These are phyloP conservation scores for Trachymyrmex cornetzi DNA, from an alignment of 1,140 invertebrate species.

Conservation along the genomic window DNA sequence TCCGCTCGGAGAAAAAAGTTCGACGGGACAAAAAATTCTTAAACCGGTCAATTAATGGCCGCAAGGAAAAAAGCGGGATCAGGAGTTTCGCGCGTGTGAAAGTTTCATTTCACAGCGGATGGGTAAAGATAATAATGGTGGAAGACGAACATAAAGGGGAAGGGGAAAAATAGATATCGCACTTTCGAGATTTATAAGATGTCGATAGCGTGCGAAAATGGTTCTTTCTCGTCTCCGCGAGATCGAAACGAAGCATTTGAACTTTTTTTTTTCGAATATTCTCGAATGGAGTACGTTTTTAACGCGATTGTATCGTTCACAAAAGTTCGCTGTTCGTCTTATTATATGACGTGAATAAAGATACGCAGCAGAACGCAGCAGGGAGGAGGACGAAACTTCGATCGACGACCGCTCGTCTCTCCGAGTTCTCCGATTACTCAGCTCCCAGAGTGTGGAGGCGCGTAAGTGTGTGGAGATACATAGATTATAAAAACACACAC, in stretches of 20 bases:
- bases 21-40: slow-evolving; percentile 2
- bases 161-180: slow-evolving; percentile 2
- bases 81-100: slow-evolving; percentile 64
- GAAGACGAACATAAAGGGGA: neutral
- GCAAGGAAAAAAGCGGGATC: neutral
- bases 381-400: slow-evolving; percentile 49
- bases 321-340: slow-evolving; percentile 32
- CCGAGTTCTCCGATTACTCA: slow-evolving; percentile 68
- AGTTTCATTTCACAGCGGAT: slow-evolving; percentile 78
- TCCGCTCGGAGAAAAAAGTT: slow-evolving; percentile 27
- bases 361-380: slow-evolving; percentile 39
- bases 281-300: neutral
- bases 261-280: slow-evolving; percentile 15
- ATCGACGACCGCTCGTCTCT: slow-evolving; percentile 47
- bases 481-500: neutral
- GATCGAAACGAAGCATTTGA: slow-evolving; percentile 1
- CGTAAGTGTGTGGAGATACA: slow-evolving; percentile 6
- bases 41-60: slow-evolving; percentile 54
- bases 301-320: slow-evolving; percentile 13
- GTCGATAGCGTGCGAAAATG: slow-evolving; percentile 68
- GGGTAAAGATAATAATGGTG: slow-evolving; percentile 74
- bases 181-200: slow-evolving; percentile 60
- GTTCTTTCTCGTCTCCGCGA: slow-evolving; percentile 17
- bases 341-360: slow-evolving; percentile 53
- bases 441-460: slow-evolving; percentile 49